These are phyloP conservation scores for Callyntrura sp. DNA, from an alignment of 2,888 invertebrate genomes.

Conservation along the genomic window DNA sequence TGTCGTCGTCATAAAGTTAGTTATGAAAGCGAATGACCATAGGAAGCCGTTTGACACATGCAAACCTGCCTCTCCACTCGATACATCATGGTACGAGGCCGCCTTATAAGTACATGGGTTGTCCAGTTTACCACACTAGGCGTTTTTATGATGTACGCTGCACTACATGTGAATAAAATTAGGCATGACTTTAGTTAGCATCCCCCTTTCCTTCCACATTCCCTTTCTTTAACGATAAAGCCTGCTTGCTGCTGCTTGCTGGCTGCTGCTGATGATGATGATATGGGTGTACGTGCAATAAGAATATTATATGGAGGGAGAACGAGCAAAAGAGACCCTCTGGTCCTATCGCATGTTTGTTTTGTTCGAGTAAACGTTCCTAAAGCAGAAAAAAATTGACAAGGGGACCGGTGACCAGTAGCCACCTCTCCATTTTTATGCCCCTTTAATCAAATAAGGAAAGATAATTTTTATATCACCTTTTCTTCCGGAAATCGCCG, in stretches of 20 bases:
- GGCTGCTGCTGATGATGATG: too few relatives aligned
- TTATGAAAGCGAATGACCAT: conserved; percentile 69
- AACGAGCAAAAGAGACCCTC: conserved; percentile 27
- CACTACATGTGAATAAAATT: conserved; percentile 76
- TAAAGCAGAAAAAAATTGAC: conserved; percentile 63
- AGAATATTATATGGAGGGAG: conserved; percentile 28
- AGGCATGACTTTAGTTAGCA: conserved; percentile 66
- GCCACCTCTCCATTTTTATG: conserved; percentile 70
- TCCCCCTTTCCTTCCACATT: conserved; percentile 58
- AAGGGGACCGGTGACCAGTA: conserved; percentile 77
- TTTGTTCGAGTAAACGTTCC: conserved; percentile 66
- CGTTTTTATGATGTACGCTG: conserved; percentile 75
- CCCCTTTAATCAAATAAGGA: conserved; percentile 78
- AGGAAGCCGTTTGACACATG: conserved; percentile 78
- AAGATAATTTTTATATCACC: conserved; percentile 78
- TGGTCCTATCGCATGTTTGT: conserved; percentile 71
- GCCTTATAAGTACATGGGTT: conserved; percentile 79
- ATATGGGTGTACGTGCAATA: conserved; percentile 74
- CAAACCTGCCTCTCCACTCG: conserved; percentile 63
- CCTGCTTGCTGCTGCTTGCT: conserved; percentile 74
- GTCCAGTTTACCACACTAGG: conserved; percentile 77
- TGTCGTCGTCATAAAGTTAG: conserved; percentile 70
- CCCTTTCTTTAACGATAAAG: conserved; percentile 57
- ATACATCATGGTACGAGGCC: conserved; percentile 65
- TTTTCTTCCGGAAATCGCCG: conserved; percentile 78